Evolutionary conservation across 2,113 vertebrate genomes (phyloP).

Genomic region (Phalacrocorax carbo): DNA sequence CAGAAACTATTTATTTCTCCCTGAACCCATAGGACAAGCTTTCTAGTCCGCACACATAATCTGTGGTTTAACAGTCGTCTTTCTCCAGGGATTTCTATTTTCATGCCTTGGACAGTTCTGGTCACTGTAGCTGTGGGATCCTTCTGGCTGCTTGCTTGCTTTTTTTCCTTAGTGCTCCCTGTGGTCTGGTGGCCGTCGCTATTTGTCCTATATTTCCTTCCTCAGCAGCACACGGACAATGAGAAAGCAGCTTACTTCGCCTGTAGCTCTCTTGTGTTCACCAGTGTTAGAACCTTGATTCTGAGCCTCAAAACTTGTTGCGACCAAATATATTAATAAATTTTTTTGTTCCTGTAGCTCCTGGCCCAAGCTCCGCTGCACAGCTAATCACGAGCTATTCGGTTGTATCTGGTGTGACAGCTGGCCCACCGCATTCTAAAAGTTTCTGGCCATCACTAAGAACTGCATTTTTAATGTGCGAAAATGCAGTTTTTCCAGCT

Average conservation of each 20-base stretch:
- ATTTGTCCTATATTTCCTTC: background rate
- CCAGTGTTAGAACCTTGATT: background rate
- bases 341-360: background rate
- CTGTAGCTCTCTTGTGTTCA: background rate
- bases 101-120: background rate
- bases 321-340: background rate
- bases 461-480: background rate
- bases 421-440: background rate
- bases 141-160: background rate
- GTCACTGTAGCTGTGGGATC: background rate
- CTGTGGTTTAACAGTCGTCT: background rate
- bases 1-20: background rate
- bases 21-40: background rate
- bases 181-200: background rate
- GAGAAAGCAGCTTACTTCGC: background rate
- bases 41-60: background rate
- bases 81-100: background rate
- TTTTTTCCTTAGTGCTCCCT: background rate
- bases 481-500: background rate
- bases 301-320: background rate
- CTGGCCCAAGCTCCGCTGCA: background rate
- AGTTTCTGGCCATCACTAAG: background rate
- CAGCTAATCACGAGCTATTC: background rate
- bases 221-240: background rate
- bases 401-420: background rate